A percentile compares a stretch with the other conserved stretches of the same genome.
These are phyloP conservation scores for Cyprinella venusta DNA, from an alignment of 2,797 vertebrate genomes.

Conservation along the genomic window DNA sequence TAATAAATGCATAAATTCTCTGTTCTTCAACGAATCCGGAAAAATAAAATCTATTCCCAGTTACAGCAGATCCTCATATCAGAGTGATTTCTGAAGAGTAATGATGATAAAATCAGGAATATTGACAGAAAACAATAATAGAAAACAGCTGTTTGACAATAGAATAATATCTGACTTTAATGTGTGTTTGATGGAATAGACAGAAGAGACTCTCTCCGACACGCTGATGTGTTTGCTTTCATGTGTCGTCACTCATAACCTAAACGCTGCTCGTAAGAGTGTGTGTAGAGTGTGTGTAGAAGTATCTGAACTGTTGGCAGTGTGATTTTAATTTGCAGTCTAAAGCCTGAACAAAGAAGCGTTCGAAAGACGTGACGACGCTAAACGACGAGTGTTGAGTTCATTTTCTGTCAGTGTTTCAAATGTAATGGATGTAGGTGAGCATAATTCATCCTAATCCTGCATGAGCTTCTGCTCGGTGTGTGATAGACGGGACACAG, in stretches of 20 bases:
- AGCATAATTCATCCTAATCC: slow-evolving; percentile 33
- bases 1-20: no score
- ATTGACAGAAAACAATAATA: no score
- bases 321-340: neutral
- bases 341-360: neutral
- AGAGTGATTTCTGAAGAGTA: no score
- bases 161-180: no score
- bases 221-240: neutral
- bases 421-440: neutral
- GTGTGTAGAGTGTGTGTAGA: neutral
- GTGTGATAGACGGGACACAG: slow-evolving; percentile 27
- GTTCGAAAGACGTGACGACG: neutral
- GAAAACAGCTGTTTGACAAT: no score
- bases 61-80: no score
- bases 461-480: slow-evolving; percentile 22
- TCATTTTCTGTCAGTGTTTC: neutral
- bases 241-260: neutral
- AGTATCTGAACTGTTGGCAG: neutral
- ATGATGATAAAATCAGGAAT: no score
- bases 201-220: no score
- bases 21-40: neutral
- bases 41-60: neutral
- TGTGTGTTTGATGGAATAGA: no score
- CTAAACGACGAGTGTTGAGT: slow-evolving; percentile 5
- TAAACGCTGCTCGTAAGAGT: neutral